Percentiles rank a stretch among this genome's conserved stretches.
Evolutionary conservation across 2,888 invertebrate species (phyloP).

Genomic region (Phyllotreta striolata): DNA sequence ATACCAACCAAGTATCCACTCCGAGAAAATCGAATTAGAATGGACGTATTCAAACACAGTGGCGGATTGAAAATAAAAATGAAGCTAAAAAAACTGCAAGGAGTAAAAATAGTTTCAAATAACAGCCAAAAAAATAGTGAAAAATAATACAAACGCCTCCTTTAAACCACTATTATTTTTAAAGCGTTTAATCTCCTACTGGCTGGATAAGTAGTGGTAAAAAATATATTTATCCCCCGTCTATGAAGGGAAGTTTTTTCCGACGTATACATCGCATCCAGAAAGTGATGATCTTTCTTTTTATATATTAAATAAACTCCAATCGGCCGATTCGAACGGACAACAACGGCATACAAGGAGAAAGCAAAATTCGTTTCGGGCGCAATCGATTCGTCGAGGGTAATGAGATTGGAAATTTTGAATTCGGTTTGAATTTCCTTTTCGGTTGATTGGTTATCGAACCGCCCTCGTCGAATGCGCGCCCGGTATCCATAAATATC

Average conservation of each 20-base stretch:
- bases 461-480: slow-evolving; percentile 20
- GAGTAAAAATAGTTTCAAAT: not conserved
- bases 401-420: slow-evolving; percentile 38
- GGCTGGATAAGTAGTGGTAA: not conserved
- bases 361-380: slow-evolving; percentile 27
- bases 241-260: slow-evolving; percentile 15
- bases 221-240: slow-evolving; percentile 4
- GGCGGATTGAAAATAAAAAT: not conserved
- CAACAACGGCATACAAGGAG: slow-evolving; percentile 28
- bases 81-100: not conserved
- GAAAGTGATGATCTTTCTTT: slow-evolving; percentile 33
- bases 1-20: slow-evolving; percentile 40
- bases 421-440: slow-evolving; percentile 45
- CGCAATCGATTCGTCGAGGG: slow-evolving; percentile 28
- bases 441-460: slow-evolving; percentile 45
- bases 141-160: no score
- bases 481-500: no score
- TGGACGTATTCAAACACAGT: slow-evolving; percentile 22
- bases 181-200: no score
- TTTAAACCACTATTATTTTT: no score
- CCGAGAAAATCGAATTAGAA: slow-evolving; percentile 37
- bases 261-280: slow-evolving; percentile 4
- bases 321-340: slow-evolving; percentile 31
- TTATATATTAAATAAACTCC: slow-evolving; percentile 35
- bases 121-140: not conserved